Evolutionary conservation across 2,888 invertebrate species (phyloP).

Genomic region (Drosophila rellima): DNA sequence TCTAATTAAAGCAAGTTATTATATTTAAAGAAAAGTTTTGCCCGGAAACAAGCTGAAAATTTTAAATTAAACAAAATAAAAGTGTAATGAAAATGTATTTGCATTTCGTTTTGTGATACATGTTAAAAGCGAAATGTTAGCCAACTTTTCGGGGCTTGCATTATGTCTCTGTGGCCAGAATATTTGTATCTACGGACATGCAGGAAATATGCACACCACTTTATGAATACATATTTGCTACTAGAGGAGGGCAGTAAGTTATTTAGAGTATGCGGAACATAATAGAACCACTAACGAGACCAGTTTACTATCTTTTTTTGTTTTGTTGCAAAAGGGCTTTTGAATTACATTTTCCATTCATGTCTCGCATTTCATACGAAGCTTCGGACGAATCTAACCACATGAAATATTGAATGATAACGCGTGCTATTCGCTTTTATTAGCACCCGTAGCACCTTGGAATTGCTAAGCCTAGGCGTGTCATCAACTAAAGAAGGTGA

Average conservation of each 20-base stretch:
- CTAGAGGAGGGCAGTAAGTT: neutral
- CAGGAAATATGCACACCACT: slow-evolving; percentile 10
- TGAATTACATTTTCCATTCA: slow-evolving; percentile 53
- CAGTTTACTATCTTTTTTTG: slow-evolving; percentile 38
- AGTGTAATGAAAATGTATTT: neutral
- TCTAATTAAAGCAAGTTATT: too few species aligned
- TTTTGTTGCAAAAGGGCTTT: neutral
- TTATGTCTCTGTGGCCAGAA: neutral
- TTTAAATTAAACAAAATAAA: neutral
- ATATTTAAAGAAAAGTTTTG: neutral
- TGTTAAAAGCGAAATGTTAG: neutral
- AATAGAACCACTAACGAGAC: slow-evolving; percentile 63
- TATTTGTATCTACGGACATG: slow-evolving; percentile 13
- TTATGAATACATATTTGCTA: slow-evolving; percentile 11
- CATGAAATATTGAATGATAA: too few species aligned
- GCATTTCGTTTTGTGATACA: neutral
- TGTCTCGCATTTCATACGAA: slow-evolving; percentile 52
- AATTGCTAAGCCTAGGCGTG: neutral
- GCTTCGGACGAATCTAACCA: neutral
- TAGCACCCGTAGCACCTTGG: slow-evolving; percentile 6
- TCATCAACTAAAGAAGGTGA: slow-evolving; percentile 15
- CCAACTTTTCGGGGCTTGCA: neutral
- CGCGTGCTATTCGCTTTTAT: slow-evolving; percentile 39
- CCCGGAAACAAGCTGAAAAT: neutral
- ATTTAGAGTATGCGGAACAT: slow-evolving; percentile 14